A percentile compares a stretch with the other conserved stretches of the same genome.
These are phyloP conservation scores for Sula dactylatra DNA, from an alignment of 2,113 vertebrate genomes.

Conservation along the genomic window DNA sequence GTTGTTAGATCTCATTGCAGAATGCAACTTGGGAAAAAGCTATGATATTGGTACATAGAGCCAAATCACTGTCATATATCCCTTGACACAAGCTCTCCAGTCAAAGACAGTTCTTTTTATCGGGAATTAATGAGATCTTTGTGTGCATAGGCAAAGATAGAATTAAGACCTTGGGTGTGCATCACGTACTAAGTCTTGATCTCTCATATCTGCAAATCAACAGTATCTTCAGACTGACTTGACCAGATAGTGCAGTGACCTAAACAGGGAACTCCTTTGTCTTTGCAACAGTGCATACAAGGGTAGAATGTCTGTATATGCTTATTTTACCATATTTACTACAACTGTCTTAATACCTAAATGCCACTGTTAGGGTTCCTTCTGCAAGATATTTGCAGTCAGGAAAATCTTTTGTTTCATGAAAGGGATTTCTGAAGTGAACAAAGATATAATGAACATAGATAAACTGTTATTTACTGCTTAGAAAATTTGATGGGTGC, in stretches of 20 bases:
- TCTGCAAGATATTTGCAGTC: neutral
- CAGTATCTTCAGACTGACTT: neutral
- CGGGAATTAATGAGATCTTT: neutral
- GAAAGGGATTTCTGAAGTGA: neutral
- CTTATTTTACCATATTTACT: neutral
- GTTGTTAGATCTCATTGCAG: neutral
- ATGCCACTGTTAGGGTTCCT: neutral
- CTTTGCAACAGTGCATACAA: neutral
- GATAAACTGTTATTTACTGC: neutral
- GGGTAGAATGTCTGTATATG: neutral
- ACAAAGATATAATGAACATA: neutral
- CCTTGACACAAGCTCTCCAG: neutral
- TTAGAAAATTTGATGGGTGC: neutral
- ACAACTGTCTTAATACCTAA: neutral
- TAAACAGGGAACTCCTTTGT: neutral
- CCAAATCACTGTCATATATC: neutral
- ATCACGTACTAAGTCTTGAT: neutral
- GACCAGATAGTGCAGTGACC: neutral
- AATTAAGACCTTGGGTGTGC: neutral
- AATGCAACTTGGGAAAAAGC: accelerated
- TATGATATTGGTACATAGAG: accelerated
- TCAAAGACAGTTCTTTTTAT: neutral
- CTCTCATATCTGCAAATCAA: neutral
- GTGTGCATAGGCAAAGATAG: neutral
- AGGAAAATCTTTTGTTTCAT: neutral